These are phyloP conservation scores for Erinaceus europaeus DNA, from an alignment of 2,113 vertebrate genomes.

Conservation along the genomic window DNA sequence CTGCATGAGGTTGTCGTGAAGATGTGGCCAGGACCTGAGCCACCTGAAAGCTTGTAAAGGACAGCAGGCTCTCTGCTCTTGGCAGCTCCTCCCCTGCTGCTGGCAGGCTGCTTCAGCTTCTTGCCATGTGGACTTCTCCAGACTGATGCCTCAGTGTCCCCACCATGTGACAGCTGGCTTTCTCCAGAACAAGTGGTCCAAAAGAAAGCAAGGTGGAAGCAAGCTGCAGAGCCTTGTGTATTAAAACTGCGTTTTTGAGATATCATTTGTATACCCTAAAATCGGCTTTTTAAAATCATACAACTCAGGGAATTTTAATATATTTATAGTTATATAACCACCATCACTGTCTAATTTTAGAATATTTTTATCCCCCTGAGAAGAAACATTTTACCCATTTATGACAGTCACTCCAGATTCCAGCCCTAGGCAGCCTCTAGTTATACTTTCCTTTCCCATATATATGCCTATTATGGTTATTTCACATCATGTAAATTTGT, in stretches of 20 bases:
- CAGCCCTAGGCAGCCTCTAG: background rate
- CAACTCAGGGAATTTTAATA: background rate
- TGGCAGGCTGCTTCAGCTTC: background rate
- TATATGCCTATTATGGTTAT: background rate
- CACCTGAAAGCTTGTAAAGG: background rate
- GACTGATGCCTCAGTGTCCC: background rate
- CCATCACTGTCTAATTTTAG: conserved; percentile 30
- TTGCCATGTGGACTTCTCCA: background rate
- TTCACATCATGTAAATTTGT: background rate
- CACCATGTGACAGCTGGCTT: background rate
- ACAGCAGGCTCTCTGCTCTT: background rate
- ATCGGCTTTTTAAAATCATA: conserved; percentile 12
- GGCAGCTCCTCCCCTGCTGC: background rate
- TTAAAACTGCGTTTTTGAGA: background rate
- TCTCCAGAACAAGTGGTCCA: background rate
- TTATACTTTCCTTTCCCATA: background rate
- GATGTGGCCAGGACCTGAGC: background rate
- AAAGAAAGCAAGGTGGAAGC: background rate
- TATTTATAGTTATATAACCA: conserved; percentile 27
- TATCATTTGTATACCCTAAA: background rate
- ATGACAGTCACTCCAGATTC: background rate
- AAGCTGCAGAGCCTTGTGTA: background rate
- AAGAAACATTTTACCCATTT: conserved; percentile 2
- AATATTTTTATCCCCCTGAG: conserved; percentile 24
- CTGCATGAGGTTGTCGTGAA: background rate